phyloP scores from a whole-genome alignment of 2,888 invertebrate genomes.

The Dolichomitus sp. region DNA sequence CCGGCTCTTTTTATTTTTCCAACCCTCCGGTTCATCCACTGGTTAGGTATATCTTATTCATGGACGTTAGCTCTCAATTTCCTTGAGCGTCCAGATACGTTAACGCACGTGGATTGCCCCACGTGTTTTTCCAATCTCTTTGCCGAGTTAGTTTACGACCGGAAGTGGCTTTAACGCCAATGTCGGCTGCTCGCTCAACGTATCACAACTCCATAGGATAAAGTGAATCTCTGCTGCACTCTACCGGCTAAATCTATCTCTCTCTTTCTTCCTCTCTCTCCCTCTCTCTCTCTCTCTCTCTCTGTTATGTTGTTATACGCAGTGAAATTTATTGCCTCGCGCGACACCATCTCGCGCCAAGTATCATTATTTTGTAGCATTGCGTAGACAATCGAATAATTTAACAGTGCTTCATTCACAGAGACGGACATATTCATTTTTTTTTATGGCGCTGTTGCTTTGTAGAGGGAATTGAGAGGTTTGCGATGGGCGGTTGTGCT shows the following conservation, averaged over 20 bases:
- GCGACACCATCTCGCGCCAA: slow-evolving; percentile 15
- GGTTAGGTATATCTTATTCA: background rate
- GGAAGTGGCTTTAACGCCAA: slow-evolving; percentile 3
- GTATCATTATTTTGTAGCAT: background rate
- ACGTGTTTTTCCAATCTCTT: slow-evolving; percentile 28
- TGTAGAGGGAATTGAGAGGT: background rate
- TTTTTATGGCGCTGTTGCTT: background rate
- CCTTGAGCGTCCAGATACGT: background rate
- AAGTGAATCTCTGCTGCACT: slow-evolving; percentile 37
- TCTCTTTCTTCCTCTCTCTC: background rate
- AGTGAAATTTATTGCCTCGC: slow-evolving; percentile 13
- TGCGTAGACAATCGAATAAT: background rate
- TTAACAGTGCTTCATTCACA: background rate
- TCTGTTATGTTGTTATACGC: slow-evolving; percentile 21
- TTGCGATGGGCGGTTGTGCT: background rate
- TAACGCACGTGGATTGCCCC: slow-evolving; percentile 39
- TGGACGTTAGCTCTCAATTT: background rate
- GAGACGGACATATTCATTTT: background rate
- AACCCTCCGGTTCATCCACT: background rate
- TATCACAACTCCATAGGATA: slow-evolving; percentile 8
- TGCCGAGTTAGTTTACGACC: background rate
- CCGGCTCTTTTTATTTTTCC: background rate
- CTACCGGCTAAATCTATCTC: background rate
- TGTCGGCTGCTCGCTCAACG: background rate
- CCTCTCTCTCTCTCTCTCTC: background rate